Evolutionary conservation across 1,140 invertebrate genomes (phyloP).

Genomic region (Micrasema longulum): DNA sequence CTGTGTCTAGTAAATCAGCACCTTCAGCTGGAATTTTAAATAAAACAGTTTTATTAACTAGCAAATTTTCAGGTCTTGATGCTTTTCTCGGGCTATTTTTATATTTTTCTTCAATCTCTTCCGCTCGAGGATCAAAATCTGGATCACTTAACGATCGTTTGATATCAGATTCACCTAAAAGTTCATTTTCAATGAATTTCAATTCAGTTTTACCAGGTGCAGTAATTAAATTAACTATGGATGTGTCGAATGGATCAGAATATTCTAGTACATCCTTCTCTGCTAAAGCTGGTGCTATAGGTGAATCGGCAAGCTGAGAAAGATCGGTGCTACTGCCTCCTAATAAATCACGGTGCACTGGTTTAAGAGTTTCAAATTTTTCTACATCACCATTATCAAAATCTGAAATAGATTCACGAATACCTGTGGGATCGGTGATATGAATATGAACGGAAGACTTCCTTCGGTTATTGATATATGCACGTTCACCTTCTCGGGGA

Average conservation of each 20-base stretch:
- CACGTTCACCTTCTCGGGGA: constrained; percentile 73
- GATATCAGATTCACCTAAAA: constrained; percentile 70
- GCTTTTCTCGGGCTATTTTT: constrained; percentile 62
- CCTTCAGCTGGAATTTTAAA: constrained; percentile 73
- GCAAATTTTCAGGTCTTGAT: constrained; percentile 72
- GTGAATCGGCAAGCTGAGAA: constrained; percentile 75
- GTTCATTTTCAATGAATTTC: constrained; percentile 82
- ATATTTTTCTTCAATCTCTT: constrained; percentile 59
- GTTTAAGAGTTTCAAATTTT: constrained; percentile 61
- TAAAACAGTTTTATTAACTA: constrained; percentile 75
- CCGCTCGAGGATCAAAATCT: constrained; percentile 82
- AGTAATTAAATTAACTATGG: constrained; percentile 75
- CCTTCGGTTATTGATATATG: constrained; percentile 63
- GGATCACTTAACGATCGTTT: constrained; percentile 72
- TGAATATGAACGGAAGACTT: constrained; percentile 72
- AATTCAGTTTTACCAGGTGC: constrained; percentile 82
- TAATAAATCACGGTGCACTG: constrained; percentile 72
- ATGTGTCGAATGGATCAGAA: constrained; percentile 89
- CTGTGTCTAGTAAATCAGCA: constrained; percentile 52
- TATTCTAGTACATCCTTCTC: constrained; percentile 71
- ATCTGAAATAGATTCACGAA: constrained; percentile 66
- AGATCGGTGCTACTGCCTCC: constrained; percentile 82
- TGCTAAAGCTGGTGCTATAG: constrained; percentile 69
- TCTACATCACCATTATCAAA: constrained; percentile 54
- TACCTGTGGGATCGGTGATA: constrained; percentile 67